Base-by-base conservation (phyloP, 1,140 invertebrate species). In the Protaetia brevitarsis region DNA sequence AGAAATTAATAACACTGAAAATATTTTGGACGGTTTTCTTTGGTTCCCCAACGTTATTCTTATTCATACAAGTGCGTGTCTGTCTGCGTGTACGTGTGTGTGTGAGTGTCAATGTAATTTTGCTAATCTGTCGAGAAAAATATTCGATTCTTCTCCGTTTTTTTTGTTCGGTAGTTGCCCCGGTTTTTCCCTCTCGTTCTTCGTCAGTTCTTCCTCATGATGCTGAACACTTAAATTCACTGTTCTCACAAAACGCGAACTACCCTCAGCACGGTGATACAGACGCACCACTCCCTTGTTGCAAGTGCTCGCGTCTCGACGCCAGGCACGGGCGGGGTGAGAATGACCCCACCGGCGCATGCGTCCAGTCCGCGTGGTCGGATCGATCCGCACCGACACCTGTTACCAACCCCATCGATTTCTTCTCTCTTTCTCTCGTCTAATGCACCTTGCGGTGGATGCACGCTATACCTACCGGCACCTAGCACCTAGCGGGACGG, bases 381-480 rank as follows among this genome's bases (percentile, higher is more conserved):
- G 70, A 77, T 75, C 74, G 73, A 75, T 73, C 69, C 63, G 66
- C n/a, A 72, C 74, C 75, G 74, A 76, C 76, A 77, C 76, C 76
- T 77, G 76, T 77, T 77, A 77, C 76, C 74, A 71, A 68, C 64
- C 31, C 30, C 66, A 69, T 68, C 64, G 67, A 68, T 68, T 68
- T 59, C 37, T 30, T 57, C 45, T 60, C 28, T 28, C 64, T 34
- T 34, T 37, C 13, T 36, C 2, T 31, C 65, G 27, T 66, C 29
- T 31, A 36, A 62, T 62, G 60, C 60, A 31, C 60, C 60, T 21
- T 62, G 60, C 60, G 60, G 60, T 62, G 16, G 60, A 62, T 62
- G 60, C 60, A 62, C 36, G 13, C 6, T 62, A 30, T 27, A 60
- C 27, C 19, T 30, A 11, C 5, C 2, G 16, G 51, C 29, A 51